phyloP scores from a whole-genome alignment of 2,113 vertebrate genomes.

The Pterocles burchelli region DNA sequence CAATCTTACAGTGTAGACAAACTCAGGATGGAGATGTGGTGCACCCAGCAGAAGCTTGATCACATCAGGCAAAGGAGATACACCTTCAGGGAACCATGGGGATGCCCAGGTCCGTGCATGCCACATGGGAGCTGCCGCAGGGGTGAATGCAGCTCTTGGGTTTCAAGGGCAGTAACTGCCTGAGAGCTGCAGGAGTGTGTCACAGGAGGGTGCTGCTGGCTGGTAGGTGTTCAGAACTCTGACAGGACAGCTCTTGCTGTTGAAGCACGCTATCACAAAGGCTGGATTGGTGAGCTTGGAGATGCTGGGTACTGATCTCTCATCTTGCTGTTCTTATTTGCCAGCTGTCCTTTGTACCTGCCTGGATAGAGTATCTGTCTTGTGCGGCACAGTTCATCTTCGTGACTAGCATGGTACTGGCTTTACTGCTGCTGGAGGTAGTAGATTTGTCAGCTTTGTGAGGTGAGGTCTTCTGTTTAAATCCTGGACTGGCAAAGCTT shows the following conservation, averaged over 20 bases:
- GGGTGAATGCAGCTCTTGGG: neutral
- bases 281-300: neutral
- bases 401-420: neutral
- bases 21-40: conserved; percentile 62
- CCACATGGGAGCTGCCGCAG: neutral
- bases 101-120: too few relatives aligned
- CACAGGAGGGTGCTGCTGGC: conserved; percentile 26
- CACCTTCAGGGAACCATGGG: neutral
- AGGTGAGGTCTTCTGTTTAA: neutral
- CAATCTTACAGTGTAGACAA: conserved; percentile 71
- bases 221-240: neutral
- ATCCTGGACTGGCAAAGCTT: neutral
- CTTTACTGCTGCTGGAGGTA: neutral
- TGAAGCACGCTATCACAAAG: neutral
- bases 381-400: neutral
- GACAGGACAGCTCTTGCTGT: neutral
- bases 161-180: neutral
- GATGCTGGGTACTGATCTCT: neutral
- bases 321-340: neutral
- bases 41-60: conserved; percentile 65
- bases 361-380: neutral
- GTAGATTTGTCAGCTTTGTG: neutral
- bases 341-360: neutral
- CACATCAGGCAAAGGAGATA: neutral
- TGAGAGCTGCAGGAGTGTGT: neutral